Evolutionary conservation across 1,140 invertebrate genomes (phyloP).

Genomic region (Brachionus manjavacas): DNA sequence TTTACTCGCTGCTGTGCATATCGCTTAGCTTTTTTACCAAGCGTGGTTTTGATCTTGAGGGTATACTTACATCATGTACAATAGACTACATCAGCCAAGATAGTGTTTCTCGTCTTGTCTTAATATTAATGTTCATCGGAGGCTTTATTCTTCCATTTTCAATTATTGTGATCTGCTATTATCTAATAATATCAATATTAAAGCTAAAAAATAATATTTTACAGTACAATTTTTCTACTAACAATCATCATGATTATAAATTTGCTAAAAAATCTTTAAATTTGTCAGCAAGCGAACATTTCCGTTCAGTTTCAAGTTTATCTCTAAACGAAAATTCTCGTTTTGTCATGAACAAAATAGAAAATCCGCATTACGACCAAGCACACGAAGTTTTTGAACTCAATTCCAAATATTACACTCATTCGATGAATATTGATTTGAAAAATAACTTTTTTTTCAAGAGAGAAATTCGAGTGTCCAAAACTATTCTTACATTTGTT

Average conservation of each 20-base stretch:
- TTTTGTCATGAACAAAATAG: background rate
- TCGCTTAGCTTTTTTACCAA: background rate
- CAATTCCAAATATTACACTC: background rate
- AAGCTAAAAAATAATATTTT: background rate
- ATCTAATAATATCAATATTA: background rate
- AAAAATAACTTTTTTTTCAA: constrained; percentile 33
- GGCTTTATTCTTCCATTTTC: constrained; percentile 35
- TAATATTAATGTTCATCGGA: background rate
- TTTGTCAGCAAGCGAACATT: background rate
- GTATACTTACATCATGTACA: constrained; percentile 25
- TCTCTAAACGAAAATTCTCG: background rate
- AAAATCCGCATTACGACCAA: background rate
- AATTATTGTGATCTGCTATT: constrained; percentile 8
- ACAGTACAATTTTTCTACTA: constrained; percentile 8
- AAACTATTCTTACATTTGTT: background rate
- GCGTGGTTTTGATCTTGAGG: constrained; percentile 19
- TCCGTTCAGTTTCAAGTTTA: background rate
- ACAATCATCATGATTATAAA: background rate
- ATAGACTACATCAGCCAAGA: constrained; percentile 24
- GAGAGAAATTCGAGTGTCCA: constrained; percentile 16
- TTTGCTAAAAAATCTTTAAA: background rate
- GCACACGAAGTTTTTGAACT: background rate
- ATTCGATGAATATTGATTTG: background rate
- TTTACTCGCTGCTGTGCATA: background rate
- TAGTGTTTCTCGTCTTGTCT: background rate